Percentiles rank a stretch among this genome's conserved stretches.
Evolutionary conservation across 2,888 invertebrate species (phyloP).

Genomic region (Bombyx huttoni): DNA sequence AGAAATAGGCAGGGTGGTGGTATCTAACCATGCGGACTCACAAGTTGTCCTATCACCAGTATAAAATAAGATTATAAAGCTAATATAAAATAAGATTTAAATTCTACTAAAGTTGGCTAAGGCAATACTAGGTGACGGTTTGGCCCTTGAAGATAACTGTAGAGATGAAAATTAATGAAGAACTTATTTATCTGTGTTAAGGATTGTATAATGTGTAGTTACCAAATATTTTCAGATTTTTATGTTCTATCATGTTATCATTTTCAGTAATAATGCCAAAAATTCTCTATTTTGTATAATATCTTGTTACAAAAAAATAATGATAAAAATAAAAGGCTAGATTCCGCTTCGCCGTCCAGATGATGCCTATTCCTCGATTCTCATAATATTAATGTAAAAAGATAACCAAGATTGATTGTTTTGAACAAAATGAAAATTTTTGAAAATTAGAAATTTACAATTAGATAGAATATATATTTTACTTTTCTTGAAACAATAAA

Average conservation of each 20-base stretch:
- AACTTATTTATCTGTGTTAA: neutral
- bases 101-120: neutral
- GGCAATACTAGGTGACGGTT: neutral
- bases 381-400: neutral
- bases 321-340: conserved; percentile 8
- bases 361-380: conserved; percentile 7
- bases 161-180: neutral
- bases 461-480: too few species aligned
- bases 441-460: neutral
- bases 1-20: too few species aligned
- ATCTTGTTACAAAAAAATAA: neutral
- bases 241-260: neutral
- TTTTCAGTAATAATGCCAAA: neutral
- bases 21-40: too few species aligned
- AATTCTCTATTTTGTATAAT: conserved; percentile 1
- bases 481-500: too few species aligned
- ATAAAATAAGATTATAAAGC: too few species aligned
- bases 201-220: neutral
- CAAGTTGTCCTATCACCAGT: too few species aligned
- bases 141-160: neutral
- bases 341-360: conserved; percentile 36
- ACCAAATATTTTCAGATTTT: neutral
- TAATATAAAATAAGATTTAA: neutral
- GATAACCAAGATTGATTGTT: neutral
- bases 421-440: neutral